These are phyloP conservation scores for Drosophila ogumai DNA, from an alignment of 1,140 invertebrate species.

Conservation along the genomic window DNA sequence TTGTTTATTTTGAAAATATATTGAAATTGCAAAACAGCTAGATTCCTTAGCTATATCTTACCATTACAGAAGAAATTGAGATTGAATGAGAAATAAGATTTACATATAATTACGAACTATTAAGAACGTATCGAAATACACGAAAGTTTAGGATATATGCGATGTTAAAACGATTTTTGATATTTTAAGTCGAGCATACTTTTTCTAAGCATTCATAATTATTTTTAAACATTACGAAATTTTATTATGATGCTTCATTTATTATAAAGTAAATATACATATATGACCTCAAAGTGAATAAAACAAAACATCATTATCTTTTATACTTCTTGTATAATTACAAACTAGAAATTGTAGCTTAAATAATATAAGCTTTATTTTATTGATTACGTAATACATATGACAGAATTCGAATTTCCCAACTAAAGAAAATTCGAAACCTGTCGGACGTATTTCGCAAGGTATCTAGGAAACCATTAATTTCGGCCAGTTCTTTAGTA, in stretches of 20 bases:
- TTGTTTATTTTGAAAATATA: not conserved
- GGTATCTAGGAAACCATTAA: not conserved
- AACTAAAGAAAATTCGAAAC: not conserved
- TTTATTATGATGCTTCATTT: not conserved
- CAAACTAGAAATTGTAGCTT: not conserved
- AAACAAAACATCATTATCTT: not conserved
- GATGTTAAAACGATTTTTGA: no score
- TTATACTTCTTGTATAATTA: not conserved
- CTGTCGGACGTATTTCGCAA: not conserved
- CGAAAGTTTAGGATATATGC: no score
- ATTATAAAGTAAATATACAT: not conserved
- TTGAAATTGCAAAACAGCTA: not conserved
- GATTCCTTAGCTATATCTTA: not conserved
- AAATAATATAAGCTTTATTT: not conserved
- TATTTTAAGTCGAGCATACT: not conserved
- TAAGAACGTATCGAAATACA: no score
- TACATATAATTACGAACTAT: no score
- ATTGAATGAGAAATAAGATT: no score
- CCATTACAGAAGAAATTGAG: no score
- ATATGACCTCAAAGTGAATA: not conserved
- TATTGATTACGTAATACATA: no score
- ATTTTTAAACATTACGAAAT: not conserved
- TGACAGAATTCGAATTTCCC: no score
- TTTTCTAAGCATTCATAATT: not conserved
- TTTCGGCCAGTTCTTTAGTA: slow-evolving; percentile 8